phyloP scores from a whole-genome alignment of 2,888 invertebrate genomes.

The Boloria euphrosyne region DNA sequence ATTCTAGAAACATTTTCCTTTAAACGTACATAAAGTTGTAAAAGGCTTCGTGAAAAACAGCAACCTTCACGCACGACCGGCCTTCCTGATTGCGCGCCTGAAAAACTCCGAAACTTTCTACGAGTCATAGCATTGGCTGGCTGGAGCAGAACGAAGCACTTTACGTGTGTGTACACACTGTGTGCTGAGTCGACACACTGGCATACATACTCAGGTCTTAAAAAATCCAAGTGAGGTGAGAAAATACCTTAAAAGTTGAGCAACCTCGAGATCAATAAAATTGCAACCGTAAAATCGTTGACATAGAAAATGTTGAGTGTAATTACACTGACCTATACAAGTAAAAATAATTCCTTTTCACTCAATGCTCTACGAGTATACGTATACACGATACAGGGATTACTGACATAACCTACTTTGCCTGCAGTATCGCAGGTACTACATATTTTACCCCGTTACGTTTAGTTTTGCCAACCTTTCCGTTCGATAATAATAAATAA shows the following conservation, averaged over 20 bases:
- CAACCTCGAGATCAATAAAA: slow-evolving; percentile 13
- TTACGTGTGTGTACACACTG: slow-evolving; percentile 26
- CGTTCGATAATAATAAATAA: no score
- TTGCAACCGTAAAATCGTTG: neutral
- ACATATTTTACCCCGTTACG: neutral
- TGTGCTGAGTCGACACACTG: slow-evolving; percentile 33
- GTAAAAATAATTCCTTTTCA: neutral
- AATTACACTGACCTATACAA: slow-evolving; percentile 6
- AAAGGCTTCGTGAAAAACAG: slow-evolving; percentile 48
- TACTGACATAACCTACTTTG: slow-evolving; percentile 2
- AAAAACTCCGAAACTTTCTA: slow-evolving; percentile 35
- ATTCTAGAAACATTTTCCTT: slow-evolving; percentile 17
- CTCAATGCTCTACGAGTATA: neutral
- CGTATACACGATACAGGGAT: no score
- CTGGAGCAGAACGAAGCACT: slow-evolving; percentile 45
- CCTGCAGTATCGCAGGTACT: neutral
- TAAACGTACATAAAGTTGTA: slow-evolving; percentile 24
- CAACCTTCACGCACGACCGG: slow-evolving; percentile 58
- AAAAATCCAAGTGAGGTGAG: slow-evolving; percentile 11
- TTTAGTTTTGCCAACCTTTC: neutral
- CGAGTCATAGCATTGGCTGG: slow-evolving; percentile 21
- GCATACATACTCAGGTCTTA: slow-evolving; percentile 36
- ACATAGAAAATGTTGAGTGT: neutral
- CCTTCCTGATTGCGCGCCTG: slow-evolving; percentile 46
- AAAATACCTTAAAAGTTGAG: slow-evolving; percentile 15